A percentile compares a stretch with the other conserved stretches of the same genome.
These are phyloP conservation scores for Philonicus albiceps DNA, from an alignment of 2,888 invertebrate genomes.

Conservation along the genomic window DNA sequence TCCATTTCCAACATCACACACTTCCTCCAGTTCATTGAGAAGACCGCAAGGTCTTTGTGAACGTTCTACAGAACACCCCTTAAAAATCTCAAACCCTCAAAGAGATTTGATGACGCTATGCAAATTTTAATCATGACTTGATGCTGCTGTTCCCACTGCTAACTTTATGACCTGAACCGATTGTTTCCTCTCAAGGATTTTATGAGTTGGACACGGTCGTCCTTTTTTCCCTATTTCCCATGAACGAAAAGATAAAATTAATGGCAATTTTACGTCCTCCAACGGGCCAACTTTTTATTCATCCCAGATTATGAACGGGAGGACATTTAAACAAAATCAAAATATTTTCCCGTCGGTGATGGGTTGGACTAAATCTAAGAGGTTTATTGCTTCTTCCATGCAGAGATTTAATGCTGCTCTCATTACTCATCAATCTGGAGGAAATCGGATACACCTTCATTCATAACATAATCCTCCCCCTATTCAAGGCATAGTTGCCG, in stretches of 20 bases:
- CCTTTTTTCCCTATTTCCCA: background rate
- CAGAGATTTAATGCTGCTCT: background rate
- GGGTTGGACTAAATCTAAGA: background rate
- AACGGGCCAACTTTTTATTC: background rate
- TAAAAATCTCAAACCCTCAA: background rate
- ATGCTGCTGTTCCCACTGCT: background rate
- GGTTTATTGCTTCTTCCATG: background rate
- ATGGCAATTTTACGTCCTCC: background rate
- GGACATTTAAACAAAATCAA: background rate
- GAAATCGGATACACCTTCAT: background rate
- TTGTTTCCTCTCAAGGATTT: background rate
- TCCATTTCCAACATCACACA: background rate
- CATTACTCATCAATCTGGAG: background rate
- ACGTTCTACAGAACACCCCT: background rate
- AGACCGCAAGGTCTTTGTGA: background rate
- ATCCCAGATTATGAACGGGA: background rate
- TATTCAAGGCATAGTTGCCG: background rate
- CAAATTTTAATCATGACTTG: slow-evolving; percentile 24
- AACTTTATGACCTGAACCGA: background rate
- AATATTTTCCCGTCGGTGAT: background rate
- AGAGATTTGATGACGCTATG: slow-evolving; percentile 19
- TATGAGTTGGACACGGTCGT: background rate
- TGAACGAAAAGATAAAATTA: background rate
- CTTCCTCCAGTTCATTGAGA: background rate
- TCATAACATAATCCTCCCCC: background rate